Percentiles rank a stretch among this genome's conserved stretches.
phyloP scores from a whole-genome alignment of 2,888 invertebrate species.

The Chloromyia formosa region DNA sequence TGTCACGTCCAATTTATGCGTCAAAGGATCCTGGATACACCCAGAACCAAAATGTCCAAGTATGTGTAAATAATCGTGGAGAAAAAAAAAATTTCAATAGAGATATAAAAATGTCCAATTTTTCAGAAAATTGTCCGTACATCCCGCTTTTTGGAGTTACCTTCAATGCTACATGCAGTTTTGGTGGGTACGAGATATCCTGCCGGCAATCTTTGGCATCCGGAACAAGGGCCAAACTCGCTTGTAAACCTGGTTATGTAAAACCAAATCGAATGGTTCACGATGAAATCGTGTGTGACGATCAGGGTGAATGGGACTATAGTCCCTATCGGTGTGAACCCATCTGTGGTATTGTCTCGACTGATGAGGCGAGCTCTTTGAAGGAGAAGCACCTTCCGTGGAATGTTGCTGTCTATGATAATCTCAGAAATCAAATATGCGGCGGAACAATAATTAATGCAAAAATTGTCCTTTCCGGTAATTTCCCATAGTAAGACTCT shows the following conservation, averaged over 20 bases:
- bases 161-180: slow-evolving; percentile 31
- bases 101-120: background rate
- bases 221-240: slow-evolving; percentile 43
- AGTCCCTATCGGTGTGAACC: slow-evolving; percentile 44
- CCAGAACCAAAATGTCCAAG: slow-evolving; percentile 44
- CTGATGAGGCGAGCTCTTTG: slow-evolving; percentile 17
- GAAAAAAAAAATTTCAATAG: too few relatives aligned
- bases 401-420: slow-evolving; percentile 45
- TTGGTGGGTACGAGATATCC: slow-evolving; percentile 24
- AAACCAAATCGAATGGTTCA: slow-evolving; percentile 26
- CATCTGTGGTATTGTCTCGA: slow-evolving; percentile 40
- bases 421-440: slow-evolving; percentile 32
- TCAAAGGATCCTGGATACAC: slow-evolving; percentile 35
- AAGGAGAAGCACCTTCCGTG: slow-evolving; percentile 40
- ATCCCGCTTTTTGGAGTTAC: slow-evolving; percentile 28
- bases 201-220: slow-evolving; percentile 30
- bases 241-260: slow-evolving; percentile 45
- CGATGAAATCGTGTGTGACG: slow-evolving; percentile 43
- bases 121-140: slow-evolving; percentile 37
- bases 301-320: slow-evolving; percentile 45
- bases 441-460: slow-evolving; percentile 48
- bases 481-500: too few relatives aligned
- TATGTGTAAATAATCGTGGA: too few relatives aligned
- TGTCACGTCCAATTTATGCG: slow-evolving; percentile 37
- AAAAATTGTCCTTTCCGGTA: slow-evolving; percentile 41